Conservation (phyloP, 2,888 invertebrate genomes). For the Andrena minutula region DNA sequence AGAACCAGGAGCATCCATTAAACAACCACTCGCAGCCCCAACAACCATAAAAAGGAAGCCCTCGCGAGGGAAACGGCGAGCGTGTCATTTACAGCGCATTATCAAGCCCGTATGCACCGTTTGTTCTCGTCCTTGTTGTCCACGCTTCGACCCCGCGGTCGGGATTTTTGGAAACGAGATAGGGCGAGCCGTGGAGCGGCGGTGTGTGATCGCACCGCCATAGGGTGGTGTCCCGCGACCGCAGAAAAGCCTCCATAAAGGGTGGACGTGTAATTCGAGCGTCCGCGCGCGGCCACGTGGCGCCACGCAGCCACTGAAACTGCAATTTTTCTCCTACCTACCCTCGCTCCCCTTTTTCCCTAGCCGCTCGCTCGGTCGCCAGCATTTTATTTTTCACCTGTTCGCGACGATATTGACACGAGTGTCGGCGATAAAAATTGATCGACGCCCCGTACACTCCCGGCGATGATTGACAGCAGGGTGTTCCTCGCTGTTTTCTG, state of each 20-base stretch:
- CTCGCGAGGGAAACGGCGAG: background rate
- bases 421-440: constrained; percentile 60
- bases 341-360: background rate
- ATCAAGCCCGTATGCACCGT: constrained; percentile 6
- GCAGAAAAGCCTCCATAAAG: constrained; percentile 68
- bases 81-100: constrained; percentile 25
- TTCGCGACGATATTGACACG: constrained; percentile 60
- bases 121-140: constrained; percentile 53
- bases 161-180: constrained; percentile 62
- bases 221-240: constrained; percentile 70
- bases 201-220: constrained; percentile 65
- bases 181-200: constrained; percentile 53
- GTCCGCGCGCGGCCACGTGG: constrained; percentile 42
- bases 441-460: constrained; percentile 47
- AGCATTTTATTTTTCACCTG: constrained; percentile 52
- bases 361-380: constrained; percentile 10
- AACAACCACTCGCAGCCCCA: background rate
- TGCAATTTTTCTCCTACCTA: constrained; percentile 36
- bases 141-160: constrained; percentile 46
- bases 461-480: constrained; percentile 44
- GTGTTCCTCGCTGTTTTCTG: background rate
- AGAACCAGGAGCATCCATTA: background rate
- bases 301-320: constrained; percentile 44
- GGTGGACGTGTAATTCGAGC: constrained; percentile 71
- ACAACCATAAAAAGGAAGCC: constrained; percentile 1